A percentile compares a stretch with the other conserved stretches of the same genome.
These are phyloP conservation scores for Vidua macroura DNA, from an alignment of 2,113 vertebrate species.

Conservation along the genomic window DNA sequence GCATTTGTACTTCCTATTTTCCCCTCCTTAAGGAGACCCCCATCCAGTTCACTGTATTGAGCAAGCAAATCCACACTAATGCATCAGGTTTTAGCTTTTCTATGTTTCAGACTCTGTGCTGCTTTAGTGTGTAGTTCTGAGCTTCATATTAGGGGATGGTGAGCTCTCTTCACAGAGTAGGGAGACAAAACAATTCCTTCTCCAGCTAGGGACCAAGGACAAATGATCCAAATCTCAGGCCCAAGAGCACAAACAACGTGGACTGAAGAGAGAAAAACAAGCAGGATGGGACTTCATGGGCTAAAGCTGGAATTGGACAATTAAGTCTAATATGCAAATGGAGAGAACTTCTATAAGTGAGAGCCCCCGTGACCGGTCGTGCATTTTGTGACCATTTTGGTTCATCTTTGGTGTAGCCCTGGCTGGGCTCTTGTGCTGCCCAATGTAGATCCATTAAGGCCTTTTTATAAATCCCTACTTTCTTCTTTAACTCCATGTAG, in stretches of 20 bases:
- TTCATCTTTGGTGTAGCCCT: background rate
- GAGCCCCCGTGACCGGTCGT: rapidly evolving
- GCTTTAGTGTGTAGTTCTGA: background rate
- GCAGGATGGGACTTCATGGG: background rate
- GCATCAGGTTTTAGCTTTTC: background rate
- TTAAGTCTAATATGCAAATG: background rate
- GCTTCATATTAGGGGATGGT: background rate
- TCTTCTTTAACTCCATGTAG: background rate
- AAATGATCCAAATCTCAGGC: background rate
- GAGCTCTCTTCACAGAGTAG: background rate
- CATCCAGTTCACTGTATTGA: background rate
- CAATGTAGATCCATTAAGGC: too few species aligned
- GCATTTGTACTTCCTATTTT: background rate
- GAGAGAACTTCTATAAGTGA: background rate
- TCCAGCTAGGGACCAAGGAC: background rate
- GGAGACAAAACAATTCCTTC: background rate
- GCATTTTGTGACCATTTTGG: background rate
- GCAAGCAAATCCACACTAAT: background rate
- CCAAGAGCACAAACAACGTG: background rate
- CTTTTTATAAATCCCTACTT: background rate
- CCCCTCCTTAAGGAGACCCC: background rate
- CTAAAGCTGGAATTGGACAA: background rate
- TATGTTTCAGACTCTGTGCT: background rate
- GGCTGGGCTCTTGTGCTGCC: too few species aligned
- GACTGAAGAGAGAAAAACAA: background rate